phyloP scores from a whole-genome alignment of 2,113 vertebrate species.

The Chloebia gouldiae region DNA sequence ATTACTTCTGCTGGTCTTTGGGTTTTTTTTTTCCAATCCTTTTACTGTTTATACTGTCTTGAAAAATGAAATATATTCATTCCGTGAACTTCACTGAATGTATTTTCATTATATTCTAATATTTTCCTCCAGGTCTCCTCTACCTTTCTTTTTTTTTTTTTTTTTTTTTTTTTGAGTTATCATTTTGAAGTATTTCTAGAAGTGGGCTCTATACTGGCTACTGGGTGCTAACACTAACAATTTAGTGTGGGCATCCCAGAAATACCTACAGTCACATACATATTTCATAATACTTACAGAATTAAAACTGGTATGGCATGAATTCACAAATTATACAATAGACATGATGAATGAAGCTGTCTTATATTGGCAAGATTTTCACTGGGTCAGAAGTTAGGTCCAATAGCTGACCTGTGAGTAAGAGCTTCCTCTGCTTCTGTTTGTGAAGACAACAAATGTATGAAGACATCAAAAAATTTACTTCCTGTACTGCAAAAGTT shows the following conservation, averaged over 20 bases:
- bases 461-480: neutral
- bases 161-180: no score
- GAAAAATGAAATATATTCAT: fast-evolving
- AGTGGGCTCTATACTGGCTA: neutral
- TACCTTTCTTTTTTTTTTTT: neutral
- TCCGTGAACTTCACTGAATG: neutral
- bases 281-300: neutral
- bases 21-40: fast-evolving
- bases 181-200: neutral
- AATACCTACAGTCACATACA: neutral
- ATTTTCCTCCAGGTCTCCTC: neutral
- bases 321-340: neutral
- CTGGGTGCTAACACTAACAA: neutral
- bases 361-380: neutral
- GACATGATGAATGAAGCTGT: neutral
- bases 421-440: neutral
- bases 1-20: neutral
- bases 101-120: neutral
- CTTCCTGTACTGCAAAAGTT: neutral
- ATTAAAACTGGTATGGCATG: neutral
- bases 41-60: neutral
- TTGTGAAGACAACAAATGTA: neutral
- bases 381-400: neutral
- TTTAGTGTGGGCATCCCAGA: neutral
- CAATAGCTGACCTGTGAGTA: neutral